Evolutionary conservation across 1,140 invertebrate genomes (phyloP), one percentile per base, ranked within the genome.

Genomic region (Hycleus phaleratus): DNA sequence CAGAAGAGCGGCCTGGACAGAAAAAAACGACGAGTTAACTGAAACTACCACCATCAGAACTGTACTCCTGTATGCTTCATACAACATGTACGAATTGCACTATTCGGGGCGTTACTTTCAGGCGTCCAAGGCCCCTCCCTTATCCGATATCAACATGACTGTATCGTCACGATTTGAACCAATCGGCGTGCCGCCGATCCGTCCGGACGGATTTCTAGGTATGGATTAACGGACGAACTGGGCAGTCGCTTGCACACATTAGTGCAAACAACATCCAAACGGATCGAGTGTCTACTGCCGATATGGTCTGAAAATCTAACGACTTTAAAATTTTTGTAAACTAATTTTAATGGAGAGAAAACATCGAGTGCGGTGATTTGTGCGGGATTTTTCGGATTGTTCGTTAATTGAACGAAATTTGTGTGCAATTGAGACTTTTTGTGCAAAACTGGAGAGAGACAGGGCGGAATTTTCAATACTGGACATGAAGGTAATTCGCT

Each of bases 241-340:
- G 43, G 51, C 51, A 53, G 51, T 53, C 51, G 18, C 51, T 53
- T 53, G 51, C 42, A 24, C 43, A 53, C 51, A 24, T 38, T 53
- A 38, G 51, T 32, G 11, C 25, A 47, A 48, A 26, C 26, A 48
- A 48, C 26, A 48, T 25, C 46, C 26, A 24, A 18, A 44, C 45
- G 12, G 26, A 2, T 25, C 7, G 24, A 26, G 38, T 44, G 9
- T 24, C 42, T 44, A 24, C 43, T 24, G 5, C 18, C 18, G 18
- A 3, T 44, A 44, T 5, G n/a, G 18, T 18, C 18, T 18, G 18
- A 18, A 18, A 18, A 1, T 18, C 18, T 18, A 18, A 6, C 43
- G n/a, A 48, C 46, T 11, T 48, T 8, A 48, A 48, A 48, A 25
- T 48, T 18, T 1, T 18, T 18, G 18, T 18, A 18, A 18, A 18